Conservation (phyloP, 2,113 vertebrate species). For the Leptosomus discolor region DNA sequence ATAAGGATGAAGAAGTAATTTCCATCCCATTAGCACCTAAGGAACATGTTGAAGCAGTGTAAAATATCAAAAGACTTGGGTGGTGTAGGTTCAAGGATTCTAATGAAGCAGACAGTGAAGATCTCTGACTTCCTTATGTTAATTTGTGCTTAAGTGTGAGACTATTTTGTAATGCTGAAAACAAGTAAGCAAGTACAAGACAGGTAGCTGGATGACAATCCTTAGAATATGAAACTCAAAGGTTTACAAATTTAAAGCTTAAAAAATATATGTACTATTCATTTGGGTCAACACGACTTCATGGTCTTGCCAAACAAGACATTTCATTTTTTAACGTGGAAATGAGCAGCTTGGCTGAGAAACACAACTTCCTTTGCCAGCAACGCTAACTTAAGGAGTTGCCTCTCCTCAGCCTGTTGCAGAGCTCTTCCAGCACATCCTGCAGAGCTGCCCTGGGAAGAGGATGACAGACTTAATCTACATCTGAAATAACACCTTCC, state of each 20-base stretch:
- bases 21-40: neutral
- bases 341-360: neutral
- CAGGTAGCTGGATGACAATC: neutral
- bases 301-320: neutral
- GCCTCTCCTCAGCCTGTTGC: neutral
- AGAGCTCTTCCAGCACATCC: neutral
- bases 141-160: neutral
- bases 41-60: neutral
- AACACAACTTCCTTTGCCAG: neutral
- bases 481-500: neutral
- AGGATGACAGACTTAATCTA: neutral
- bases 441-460: neutral
- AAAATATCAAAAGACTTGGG: neutral
- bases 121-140: neutral
- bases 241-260: neutral
- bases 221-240: neutral
- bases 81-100: neutral
- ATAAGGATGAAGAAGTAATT: neutral
- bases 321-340: neutral
- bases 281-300: neutral
- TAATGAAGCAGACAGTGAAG: neutral
- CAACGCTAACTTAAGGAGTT: neutral
- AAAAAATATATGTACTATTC: neutral
- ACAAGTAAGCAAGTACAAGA: neutral
- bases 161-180: neutral